These are phyloP conservation scores for Anticlea derivata DNA, from an alignment of 2,888 invertebrate species.

Conservation along the genomic window DNA sequence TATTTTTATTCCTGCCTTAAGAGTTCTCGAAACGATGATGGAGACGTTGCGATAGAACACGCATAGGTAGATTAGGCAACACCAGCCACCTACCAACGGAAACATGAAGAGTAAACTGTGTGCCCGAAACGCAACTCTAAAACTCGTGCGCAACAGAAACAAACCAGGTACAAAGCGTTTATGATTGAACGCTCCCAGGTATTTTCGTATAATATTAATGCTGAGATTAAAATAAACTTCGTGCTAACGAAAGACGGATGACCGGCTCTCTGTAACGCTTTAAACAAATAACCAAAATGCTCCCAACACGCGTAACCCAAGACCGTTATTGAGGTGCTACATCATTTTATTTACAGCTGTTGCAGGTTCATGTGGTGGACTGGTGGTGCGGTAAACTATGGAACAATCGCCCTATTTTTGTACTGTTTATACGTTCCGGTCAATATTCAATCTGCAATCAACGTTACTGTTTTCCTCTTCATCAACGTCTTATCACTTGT, in stretches of 20 bases:
- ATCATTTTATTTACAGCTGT: conserved; percentile 78
- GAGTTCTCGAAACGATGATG: conserved; percentile 38
- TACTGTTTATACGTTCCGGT: conserved; percentile 53
- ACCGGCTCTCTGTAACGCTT: conserved; percentile 57
- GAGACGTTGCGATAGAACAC: conserved; percentile 40
- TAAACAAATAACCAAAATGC: conserved; percentile 78
- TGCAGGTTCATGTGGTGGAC: conserved; percentile 73
- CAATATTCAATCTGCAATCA: conserved; percentile 36
- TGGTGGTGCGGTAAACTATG: conserved; percentile 64
- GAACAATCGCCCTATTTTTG: conserved; percentile 74
- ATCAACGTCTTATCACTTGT: conserved; percentile 3
- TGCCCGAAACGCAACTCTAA: conserved; percentile 52
- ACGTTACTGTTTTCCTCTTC: not conserved
- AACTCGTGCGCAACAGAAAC: conserved; percentile 73
- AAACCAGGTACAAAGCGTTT: conserved; percentile 78
- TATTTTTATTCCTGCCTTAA: conserved; percentile 28
- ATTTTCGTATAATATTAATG: conserved; percentile 77
- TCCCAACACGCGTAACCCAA: conserved; percentile 66
- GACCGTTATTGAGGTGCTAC: conserved; percentile 74
- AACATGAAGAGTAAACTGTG: conserved; percentile 59
- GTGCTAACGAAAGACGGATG: conserved; percentile 69
- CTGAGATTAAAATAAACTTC: conserved; percentile 73
- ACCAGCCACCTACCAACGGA: conserved; percentile 51
- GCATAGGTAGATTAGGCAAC: conserved; percentile 56
- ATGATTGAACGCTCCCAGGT: conserved; percentile 80